phyloP scores from a whole-genome alignment of 2,797 vertebrate genomes.

The Sebastes umbrosus region DNA sequence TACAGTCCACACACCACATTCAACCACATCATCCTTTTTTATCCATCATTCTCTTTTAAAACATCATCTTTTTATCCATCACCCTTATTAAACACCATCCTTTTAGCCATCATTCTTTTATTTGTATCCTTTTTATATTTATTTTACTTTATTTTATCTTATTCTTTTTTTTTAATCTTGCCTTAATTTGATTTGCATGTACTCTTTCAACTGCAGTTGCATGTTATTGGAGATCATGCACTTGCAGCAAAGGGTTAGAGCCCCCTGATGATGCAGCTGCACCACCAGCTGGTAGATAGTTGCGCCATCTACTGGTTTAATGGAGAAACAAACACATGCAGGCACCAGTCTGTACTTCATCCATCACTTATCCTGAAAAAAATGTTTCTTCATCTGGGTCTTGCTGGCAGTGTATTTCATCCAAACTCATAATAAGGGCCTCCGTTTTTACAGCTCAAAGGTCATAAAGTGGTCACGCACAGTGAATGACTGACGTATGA shows the following conservation, averaged over 20 bases:
- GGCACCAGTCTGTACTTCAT: not conserved
- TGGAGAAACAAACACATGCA: not conserved
- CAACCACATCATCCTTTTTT: no score
- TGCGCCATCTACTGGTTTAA: constrained; percentile 65
- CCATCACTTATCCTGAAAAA: not conserved
- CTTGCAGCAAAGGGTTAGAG: not conserved
- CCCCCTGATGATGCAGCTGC: not conserved
- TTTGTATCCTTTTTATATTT: no score
- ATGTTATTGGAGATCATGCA: not conserved
- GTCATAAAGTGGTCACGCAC: not conserved
- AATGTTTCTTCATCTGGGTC: not conserved
- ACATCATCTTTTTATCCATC: no score
- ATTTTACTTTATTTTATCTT: no score
- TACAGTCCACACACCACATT: no score
- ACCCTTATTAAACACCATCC: no score
- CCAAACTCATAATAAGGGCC: not conserved
- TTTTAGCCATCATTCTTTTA: no score
- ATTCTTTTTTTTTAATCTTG: no score
- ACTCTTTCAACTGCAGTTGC: not conserved
- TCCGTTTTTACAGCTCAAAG: not conserved
- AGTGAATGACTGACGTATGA: not conserved
- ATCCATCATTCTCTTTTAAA: no score
- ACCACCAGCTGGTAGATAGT: not conserved
- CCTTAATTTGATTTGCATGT: no score
- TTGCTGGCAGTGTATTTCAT: not conserved